Base-by-base conservation (phyloP, 2,888 invertebrate genomes). In the Ornithoptera priamus region DNA sequence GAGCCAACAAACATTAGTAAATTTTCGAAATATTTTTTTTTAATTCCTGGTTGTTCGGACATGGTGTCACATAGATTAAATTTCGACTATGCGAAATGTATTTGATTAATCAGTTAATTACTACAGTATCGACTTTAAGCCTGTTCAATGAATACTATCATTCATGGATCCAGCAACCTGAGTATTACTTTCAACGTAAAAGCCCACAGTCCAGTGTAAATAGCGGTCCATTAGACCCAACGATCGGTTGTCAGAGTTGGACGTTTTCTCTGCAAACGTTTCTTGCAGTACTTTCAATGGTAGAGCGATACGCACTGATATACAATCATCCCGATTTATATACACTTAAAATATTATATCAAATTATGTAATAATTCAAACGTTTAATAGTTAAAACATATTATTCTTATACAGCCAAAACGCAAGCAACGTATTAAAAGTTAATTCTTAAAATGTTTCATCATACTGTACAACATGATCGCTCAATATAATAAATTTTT, bases 191-290 rank as follows among this genome's bases (percentile, higher is more conserved):
- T 77, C 75, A 73, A 68, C 73, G 78, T 82, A 78, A 84, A 85
- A 85, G 83, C 81, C 77, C 78, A 81, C 76, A 76, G 81, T 80
- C 69, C 80, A 81, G 81, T 81, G 85, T 84, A 87, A 88, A 88
- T 82, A 87, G 81, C 78, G 79, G 81, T 88, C 85, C 85, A 89
- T 89, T 88, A 88, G 83, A 84, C 80, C 79, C 78, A 77, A 77
- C 78, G 77, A 80, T 80, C 80, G 81, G 79, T 80, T 86, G 87
- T 83, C 85, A 84, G 80, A 76, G 74, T 76, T 81, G 80, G 83
- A 87, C 81, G 78, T 83, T 88, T 87, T 84, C 85, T 83, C 75
- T 78, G 76, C 81, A 76, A 80, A 80, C 76, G 82, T 80, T 84
- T 79, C 82, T 85, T 83, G 80, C 82, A 77, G 75, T 75, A 80